Base-by-base conservation (phyloP, 2,797 vertebrate species). In the Spinibarbus caldwelli region DNA sequence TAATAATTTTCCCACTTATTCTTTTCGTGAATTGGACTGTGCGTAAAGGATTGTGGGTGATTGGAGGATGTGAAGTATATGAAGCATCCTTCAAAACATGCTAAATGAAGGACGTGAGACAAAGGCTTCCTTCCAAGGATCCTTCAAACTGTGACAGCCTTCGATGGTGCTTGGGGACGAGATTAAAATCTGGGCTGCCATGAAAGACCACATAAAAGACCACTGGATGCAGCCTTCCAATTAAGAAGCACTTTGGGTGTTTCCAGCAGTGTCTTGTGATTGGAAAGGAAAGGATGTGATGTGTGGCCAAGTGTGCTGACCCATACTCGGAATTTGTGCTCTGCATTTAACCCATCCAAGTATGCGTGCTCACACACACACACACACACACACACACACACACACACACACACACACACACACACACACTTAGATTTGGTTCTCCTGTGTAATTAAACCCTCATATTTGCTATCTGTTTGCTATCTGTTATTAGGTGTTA, bases 181-280 rank as follows among this genome's bases (percentile, higher is more conserved):
- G 54, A 57, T 57, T n/a, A 57, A 57, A 57, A 11, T 57, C 23
- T 47, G 15, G 15, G 47, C 47, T 57, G 54, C 54, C 19, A 23
- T 57, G n/a, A 57, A 57, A 59, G 23, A 11, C 54, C 21, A 57
- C 21, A 57, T 57, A 12, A 26, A 26, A 26, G 11, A 9, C 57
- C 57, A 59, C 52, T n/a, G 57, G n/a, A 59, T 26, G n/a, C n/a
- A 59, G 11, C n/a, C 11, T 59, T 59, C 4, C 57, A 59, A 26
- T 59, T 59, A 59, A n/a, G 8, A 59, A 26, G 11, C 23, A 26
- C n/a, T n/a, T 59, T 11, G 5, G 14, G 38, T 26, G 38, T 43
- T 43, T 38, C 38, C 70, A 47, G 14, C 14, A 75, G 72, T 75
- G 72, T 75, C 66, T 38, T 68, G 34, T 38, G 66, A 38, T 64